These are phyloP conservation scores for Antheraea pernyi DNA, from an alignment of 1,140 invertebrate genomes.

Conservation along the genomic window DNA sequence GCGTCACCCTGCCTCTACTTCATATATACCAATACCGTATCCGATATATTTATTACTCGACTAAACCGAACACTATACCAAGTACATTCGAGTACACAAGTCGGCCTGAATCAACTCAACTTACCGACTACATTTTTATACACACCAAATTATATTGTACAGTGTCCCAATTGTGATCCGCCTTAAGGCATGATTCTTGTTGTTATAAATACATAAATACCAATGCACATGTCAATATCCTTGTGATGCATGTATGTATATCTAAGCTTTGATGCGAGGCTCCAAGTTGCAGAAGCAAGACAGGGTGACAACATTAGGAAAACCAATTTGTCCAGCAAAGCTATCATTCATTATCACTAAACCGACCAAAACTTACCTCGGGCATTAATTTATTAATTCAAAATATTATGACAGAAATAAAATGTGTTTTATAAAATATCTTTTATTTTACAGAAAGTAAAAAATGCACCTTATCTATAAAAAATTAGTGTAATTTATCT, in stretches of 20 bases:
- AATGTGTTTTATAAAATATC: slow-evolving; percentile 9
- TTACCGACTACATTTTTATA: no score
- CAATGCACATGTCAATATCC: background rate
- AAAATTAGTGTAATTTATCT: background rate
- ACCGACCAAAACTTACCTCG: slow-evolving; percentile 30
- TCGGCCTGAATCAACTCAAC: no score
- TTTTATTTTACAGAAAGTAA: slow-evolving; percentile 13
- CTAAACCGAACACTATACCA: no score
- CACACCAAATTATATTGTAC: no score
- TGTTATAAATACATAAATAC: no score
- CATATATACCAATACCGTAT: slow-evolving; percentile 19
- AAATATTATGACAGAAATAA: background rate
- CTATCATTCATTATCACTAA: slow-evolving; percentile 14
- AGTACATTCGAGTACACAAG: no score
- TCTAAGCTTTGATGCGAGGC: background rate
- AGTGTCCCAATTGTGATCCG: no score
- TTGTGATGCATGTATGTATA: background rate
- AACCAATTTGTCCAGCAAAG: slow-evolving; percentile 27
- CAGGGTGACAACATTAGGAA: slow-evolving; percentile 41
- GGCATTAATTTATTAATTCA: background rate
- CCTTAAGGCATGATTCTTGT: no score
- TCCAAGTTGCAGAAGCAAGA: slow-evolving; percentile 33
- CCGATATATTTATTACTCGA: background rate
- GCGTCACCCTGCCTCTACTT: slow-evolving; percentile 21
- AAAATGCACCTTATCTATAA: background rate